Evolutionary conservation across 2,797 vertebrate genomes (phyloP).

Genomic region (Crocodylus rhombifer): DNA sequence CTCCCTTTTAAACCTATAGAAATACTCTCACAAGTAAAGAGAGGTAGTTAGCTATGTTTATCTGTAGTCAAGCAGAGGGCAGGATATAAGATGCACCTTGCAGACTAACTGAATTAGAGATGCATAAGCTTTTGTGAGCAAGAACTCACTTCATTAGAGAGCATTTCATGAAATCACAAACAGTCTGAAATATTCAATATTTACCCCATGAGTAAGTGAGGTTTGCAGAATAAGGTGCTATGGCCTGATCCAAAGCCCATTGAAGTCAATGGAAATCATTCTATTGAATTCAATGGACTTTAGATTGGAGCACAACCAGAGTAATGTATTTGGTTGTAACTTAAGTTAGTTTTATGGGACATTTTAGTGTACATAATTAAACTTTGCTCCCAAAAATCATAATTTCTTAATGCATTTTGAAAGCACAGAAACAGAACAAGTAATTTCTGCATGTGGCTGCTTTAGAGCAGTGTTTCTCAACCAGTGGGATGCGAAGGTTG

Average conservation of each 20-base stretch:
- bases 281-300: background rate
- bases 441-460: background rate
- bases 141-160: too few species aligned
- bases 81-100: too few species aligned
- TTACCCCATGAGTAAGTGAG: too few species aligned
- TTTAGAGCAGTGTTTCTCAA: background rate
- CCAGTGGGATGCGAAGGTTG: too few species aligned
- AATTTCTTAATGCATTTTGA: background rate
- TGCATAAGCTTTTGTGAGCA: too few species aligned
- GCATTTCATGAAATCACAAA: too few species aligned
- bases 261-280: background rate
- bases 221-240: background rate
- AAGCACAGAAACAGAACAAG: background rate
- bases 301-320: background rate
- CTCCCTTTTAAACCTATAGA: background rate
- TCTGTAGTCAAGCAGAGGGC: background rate
- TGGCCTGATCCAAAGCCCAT: background rate
- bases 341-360: background rate
- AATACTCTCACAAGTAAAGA: background rate
- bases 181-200: too few species aligned
- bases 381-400: background rate
- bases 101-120: too few species aligned
- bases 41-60: background rate
- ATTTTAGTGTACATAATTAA: background rate
- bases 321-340: background rate